phyloP scores from a whole-genome alignment of 2,888 invertebrate species.

The Gastracanthus pulcherrimus region DNA sequence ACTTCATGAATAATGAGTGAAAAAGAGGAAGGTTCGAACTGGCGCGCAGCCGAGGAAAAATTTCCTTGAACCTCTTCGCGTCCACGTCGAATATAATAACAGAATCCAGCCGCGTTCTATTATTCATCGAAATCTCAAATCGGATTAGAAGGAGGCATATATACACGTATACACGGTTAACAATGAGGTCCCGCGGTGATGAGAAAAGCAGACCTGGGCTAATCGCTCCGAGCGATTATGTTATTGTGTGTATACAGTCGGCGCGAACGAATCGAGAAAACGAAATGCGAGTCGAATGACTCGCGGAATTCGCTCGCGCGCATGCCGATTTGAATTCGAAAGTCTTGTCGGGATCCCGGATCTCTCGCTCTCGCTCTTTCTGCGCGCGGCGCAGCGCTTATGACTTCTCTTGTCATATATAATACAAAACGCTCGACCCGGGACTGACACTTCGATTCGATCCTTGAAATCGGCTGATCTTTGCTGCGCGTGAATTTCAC shows the following conservation, averaged over 20 bases:
- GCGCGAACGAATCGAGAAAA: constrained; percentile 39
- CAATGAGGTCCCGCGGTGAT: constrained; percentile 47
- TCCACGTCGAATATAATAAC: neutral
- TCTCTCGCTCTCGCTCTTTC: constrained; percentile 56
- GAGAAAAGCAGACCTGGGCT: constrained; percentile 29
- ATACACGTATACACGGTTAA: constrained; percentile 3
- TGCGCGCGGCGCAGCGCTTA: neutral
- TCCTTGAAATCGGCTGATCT: constrained; percentile 15
- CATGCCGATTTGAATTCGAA: constrained; percentile 67
- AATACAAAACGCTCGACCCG: neutral
- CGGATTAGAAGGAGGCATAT: constrained; percentile 44
- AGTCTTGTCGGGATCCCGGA: constrained; percentile 67
- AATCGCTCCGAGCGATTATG: constrained; percentile 47
- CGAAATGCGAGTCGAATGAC: constrained; percentile 63
- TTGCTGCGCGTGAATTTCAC: neutral
- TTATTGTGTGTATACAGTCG: neutral
- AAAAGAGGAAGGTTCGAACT: constrained; percentile 14
- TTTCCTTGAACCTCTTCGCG: constrained; percentile 22
- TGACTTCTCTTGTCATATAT: constrained; percentile 14
- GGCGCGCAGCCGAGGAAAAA: constrained; percentile 20
- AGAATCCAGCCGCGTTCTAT: neutral
- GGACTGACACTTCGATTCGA: constrained; percentile 23
- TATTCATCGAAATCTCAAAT: constrained; percentile 54
- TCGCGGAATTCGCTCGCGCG: constrained; percentile 65
- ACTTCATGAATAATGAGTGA: constrained; percentile 48